Base-by-base conservation (phyloP, 2,113 vertebrate species). In the Mugil cephalus region DNA sequence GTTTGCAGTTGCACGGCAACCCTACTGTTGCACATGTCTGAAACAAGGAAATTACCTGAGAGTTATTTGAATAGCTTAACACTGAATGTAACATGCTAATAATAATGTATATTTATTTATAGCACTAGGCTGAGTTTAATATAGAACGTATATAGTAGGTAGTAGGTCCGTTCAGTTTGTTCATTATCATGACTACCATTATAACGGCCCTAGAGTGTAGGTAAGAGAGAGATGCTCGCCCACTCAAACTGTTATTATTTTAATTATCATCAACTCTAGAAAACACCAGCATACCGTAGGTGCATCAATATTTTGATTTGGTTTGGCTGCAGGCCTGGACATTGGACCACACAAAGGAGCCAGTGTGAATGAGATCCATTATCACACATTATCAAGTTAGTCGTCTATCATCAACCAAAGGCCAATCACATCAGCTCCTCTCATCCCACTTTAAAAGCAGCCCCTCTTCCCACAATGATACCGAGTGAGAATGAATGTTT, bases 311-410 rank as follows among this genome's bases (percentile, higher is more conserved):
- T 61, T 10, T 12, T 9, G 24, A 21, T 35, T 0, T 43, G 35
- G 18, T 62, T 13, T 35, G n/a, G 17, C 38, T 15, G 24, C 36
- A 51, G 5, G 36, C 24, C n/a, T 6, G 46, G 13, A 47, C 15
- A 17, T 21, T 21, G 10, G 6, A 7, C 9, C 34, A 19, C 24
- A 35, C 17, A 53, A 8, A 10, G 40, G 14, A 71, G 13, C 12
- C 11, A 38, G 21, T 6, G 17, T 56, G 52, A 30, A 38, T 11
- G 18, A 34, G 58, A 21, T 24, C 79, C 70, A 43, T 68, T 55
- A 62, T 18, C 8, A n/a, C 51, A 51, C 39, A 52, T 30, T 42
- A 45, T 45, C 50, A 21, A 40, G 46, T 47, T 35, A 30, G 58
- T 10, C 17, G 13, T 1, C 35, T 12, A 38, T 45, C 34, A 55